Evolutionary conservation across 2,113 vertebrate species (phyloP).

Genomic region (Trachemys scripta): DNA sequence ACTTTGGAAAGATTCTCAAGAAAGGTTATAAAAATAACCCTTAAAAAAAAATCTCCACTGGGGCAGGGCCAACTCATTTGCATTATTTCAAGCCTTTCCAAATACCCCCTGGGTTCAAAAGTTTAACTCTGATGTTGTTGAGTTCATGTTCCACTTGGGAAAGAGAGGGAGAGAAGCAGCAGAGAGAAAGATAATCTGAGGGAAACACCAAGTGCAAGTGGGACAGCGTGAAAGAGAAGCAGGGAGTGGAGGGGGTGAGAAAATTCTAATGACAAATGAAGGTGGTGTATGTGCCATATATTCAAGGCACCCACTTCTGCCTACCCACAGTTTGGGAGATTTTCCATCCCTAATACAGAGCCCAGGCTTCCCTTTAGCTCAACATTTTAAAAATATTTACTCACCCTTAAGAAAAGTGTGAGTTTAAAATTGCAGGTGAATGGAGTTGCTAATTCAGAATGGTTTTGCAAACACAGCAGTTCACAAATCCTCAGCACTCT

Average conservation of each 20-base stretch:
- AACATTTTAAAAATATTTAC: not conserved
- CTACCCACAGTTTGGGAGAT: not conserved
- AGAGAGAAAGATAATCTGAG: not conserved
- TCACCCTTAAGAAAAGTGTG: not conserved
- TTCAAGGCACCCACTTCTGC: not conserved
- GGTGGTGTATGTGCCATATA: not conserved
- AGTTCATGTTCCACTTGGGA: not conserved
- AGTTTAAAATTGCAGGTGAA: not conserved
- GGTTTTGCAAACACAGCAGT: not conserved
- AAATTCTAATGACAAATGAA: not conserved
- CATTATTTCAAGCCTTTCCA: not conserved
- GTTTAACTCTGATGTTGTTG: not conserved
- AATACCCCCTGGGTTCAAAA: accelerated
- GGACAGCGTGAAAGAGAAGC: not conserved
- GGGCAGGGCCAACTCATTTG: not conserved
- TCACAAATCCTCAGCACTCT: not conserved
- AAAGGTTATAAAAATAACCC: not conserved
- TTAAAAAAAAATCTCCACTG: not conserved
- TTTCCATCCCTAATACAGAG: not conserved
- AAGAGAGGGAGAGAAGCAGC: not conserved
- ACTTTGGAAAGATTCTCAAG: not conserved
- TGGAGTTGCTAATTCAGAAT: not conserved
- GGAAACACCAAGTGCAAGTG: not conserved
- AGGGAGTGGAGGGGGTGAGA: not conserved
- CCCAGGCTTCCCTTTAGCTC: not conserved